These are phyloP conservation scores for Erythrocercus mccallii DNA, from an alignment of 2,113 vertebrate genomes.

Conservation along the genomic window DNA sequence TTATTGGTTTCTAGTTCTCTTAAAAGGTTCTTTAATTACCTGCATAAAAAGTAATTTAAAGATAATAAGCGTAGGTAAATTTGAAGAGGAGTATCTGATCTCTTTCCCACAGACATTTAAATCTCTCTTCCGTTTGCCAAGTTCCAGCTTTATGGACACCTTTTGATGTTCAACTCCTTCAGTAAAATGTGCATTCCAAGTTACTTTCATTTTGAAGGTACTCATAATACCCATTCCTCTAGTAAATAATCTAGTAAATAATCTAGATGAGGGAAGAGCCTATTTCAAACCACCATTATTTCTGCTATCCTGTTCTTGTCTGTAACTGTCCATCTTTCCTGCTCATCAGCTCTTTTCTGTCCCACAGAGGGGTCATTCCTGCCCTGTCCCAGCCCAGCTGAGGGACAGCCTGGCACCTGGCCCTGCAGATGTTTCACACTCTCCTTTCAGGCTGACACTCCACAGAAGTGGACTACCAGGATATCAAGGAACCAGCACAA, in stretches of 20 bases:
- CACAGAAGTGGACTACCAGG: neutral
- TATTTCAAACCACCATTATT: neutral
- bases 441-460: too few relatives aligned
- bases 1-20: neutral
- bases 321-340: fast-evolving
- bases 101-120: neutral
- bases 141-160: neutral
- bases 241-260: neutral
- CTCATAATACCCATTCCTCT: neutral
- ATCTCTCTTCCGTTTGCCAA: neutral
- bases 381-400: neutral
- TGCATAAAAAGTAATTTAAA: neutral
- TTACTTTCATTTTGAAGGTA: neutral
- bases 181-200: neutral
- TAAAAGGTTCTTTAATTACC: neutral
- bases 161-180: neutral
- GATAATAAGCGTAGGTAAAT: neutral
- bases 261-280: neutral
- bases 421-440: neutral
- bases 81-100: neutral
- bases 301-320: neutral
- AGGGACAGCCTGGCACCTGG: neutral
- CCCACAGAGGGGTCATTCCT: neutral
- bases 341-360: neutral
- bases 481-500: neutral